These are phyloP conservation scores for Aleiodes testaceus DNA, from an alignment of 2,888 invertebrate species.

Conservation along the genomic window DNA sequence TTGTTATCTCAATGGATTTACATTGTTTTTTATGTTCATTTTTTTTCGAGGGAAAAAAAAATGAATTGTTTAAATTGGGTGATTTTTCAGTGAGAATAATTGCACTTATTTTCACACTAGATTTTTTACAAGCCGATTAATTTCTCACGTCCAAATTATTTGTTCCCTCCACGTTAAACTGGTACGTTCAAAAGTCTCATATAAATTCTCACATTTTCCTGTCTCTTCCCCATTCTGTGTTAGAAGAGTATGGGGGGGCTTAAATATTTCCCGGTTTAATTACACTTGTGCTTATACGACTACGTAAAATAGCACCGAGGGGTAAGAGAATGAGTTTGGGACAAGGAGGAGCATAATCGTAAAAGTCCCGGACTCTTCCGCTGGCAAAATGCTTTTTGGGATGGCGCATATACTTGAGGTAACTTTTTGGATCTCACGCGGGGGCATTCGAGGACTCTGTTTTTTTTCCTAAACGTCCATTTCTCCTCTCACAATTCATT, in stretches of 20 bases:
- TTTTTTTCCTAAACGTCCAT: constrained; percentile 21
- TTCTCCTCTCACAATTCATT: constrained; percentile 22
- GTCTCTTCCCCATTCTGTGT: constrained; percentile 17
- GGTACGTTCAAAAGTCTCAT: constrained; percentile 36
- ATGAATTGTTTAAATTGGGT: too few relatives aligned
- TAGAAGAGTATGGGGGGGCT: constrained; percentile 25
- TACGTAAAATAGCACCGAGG: constrained; percentile 20
- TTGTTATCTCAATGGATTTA: constrained; percentile 4
- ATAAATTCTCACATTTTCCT: constrained; percentile 42
- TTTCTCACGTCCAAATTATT: background rate
- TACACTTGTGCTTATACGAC: constrained; percentile 49
- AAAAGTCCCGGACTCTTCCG: constrained; percentile 54
- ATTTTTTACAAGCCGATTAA: constrained; percentile 8
- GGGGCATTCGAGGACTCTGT: constrained; percentile 20
- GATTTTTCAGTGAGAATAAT: too few relatives aligned
- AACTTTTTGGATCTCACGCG: constrained; percentile 20
- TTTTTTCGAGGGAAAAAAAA: too few relatives aligned
- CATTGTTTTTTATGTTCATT: background rate
- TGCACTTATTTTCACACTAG: background rate
- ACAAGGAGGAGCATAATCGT: constrained; percentile 52
- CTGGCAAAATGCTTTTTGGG: constrained; percentile 9
- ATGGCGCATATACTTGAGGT: constrained; percentile 25
- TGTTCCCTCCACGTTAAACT: constrained; percentile 26
- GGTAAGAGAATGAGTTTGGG: constrained; percentile 18
- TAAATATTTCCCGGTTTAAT: constrained; percentile 57